A percentile compares a stretch with the other conserved stretches of the same genome.
These are phyloP conservation scores for Falco peregrinus DNA, from an alignment of 2,797 vertebrate genomes.

Conservation along the genomic window DNA sequence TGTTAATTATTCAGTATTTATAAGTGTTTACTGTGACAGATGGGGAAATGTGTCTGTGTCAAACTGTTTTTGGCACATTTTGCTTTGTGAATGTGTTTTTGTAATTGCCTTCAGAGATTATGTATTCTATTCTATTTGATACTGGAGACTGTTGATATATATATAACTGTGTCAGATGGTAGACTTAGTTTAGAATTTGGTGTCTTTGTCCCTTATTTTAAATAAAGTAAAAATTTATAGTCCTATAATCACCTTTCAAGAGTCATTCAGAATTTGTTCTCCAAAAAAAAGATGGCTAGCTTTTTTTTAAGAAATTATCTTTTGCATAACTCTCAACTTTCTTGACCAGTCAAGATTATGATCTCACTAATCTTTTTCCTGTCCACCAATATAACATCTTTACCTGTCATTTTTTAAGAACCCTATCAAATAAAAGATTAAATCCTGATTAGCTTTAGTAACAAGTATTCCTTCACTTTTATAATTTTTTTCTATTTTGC, in stretches of 20 bases:
- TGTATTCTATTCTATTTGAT: neutral
- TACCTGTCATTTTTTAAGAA: neutral
- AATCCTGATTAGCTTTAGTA: neutral
- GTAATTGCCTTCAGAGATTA: neutral
- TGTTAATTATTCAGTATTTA: constrained; percentile 7
- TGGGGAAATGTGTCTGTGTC: neutral
- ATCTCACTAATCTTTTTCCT: neutral
- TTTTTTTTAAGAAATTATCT: neutral
- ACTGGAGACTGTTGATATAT: neutral
- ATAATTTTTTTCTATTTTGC: neutral
- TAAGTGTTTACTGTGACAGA: neutral
- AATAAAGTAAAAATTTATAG: neutral
- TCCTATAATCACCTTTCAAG: neutral
- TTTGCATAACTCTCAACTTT: neutral
- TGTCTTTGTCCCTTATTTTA: neutral
- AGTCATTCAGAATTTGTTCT: neutral
- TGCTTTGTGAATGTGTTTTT: neutral
- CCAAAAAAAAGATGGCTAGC: neutral
- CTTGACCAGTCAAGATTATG: neutral
- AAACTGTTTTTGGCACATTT: neutral
- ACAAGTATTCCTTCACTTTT: neutral
- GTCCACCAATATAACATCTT: neutral
- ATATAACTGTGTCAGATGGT: neutral
- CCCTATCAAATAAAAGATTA: neutral
- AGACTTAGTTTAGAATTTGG: neutral